Percentiles rank a stretch among this genome's conserved stretches.
Evolutionary conservation across 1,140 invertebrate species (phyloP).

Genomic region (Brachionus rotundiformis): DNA sequence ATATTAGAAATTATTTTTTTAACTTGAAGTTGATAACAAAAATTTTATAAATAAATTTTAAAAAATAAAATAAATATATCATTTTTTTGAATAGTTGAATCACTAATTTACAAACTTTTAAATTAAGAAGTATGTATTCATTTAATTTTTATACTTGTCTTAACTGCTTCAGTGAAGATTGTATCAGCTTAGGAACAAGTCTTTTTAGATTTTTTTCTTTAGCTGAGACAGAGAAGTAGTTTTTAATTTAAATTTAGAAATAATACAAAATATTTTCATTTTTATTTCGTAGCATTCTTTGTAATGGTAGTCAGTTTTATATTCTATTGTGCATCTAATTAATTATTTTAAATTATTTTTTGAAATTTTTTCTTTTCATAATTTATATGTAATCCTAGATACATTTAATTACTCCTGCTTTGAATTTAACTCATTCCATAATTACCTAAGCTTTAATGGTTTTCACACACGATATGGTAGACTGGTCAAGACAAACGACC

Average conservation of each 20-base stretch:
- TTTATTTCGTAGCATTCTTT: too few relatives aligned
- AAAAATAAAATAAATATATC: neutral
- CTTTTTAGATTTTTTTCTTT: neutral
- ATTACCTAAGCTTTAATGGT: too few relatives aligned
- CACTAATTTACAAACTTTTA: neutral
- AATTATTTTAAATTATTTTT: too few relatives aligned
- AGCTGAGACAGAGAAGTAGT: neutral
- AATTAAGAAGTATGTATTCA: neutral
- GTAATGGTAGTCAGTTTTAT: too few relatives aligned
- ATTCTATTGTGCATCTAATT: too few relatives aligned
- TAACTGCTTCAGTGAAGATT: neutral
- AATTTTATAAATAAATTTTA: neutral
- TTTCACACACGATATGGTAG: too few relatives aligned
- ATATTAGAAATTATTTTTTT: neutral
- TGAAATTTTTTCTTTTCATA: too few relatives aligned
- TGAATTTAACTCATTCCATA: too few relatives aligned
- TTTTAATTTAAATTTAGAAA: neutral
- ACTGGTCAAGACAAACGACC: too few relatives aligned
- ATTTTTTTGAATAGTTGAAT: neutral
- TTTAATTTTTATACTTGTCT: neutral
- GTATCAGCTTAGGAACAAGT: neutral
- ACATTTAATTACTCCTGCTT: too few relatives aligned
- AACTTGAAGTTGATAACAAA: neutral
- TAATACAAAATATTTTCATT: too few relatives aligned
- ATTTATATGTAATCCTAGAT: too few relatives aligned